These are phyloP conservation scores for Actenoides lindsayi DNA, from an alignment of 2,113 vertebrate species.

Conservation along the genomic window DNA sequence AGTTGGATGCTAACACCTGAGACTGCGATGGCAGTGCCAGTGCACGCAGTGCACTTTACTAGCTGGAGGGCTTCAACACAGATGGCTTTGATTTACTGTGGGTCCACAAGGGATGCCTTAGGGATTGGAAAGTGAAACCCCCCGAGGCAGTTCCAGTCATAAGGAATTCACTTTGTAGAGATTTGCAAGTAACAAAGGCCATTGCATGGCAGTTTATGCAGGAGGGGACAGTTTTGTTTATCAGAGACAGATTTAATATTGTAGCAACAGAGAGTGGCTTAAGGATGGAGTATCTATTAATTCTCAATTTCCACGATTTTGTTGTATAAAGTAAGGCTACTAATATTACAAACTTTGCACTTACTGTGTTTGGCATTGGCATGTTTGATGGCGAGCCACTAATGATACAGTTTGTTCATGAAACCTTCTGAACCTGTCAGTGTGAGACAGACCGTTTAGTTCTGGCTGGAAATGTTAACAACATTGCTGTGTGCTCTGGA, in stretches of 20 bases:
- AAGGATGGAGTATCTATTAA: background rate
- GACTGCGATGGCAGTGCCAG: background rate
- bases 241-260: background rate
- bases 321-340: background rate
- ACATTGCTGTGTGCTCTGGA: background rate
- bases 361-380: background rate
- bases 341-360: background rate
- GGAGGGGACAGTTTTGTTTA: background rate
- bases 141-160: background rate
- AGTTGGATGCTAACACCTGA: background rate
- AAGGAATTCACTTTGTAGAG: background rate
- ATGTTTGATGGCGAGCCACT: background rate
- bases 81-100: background rate
- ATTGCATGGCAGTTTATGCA: background rate
- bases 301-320: background rate
- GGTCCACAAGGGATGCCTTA: background rate
- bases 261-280: background rate
- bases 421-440: conserved; percentile 10
- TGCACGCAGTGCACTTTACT: background rate
- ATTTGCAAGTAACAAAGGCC: background rate
- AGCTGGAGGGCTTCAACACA: background rate
- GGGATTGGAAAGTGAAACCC: background rate
- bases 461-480: conserved; percentile 14
- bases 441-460: background rate
- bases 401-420: background rate